These are phyloP conservation scores for Bubo scandiacus DNA, from an alignment of 2,113 vertebrate species.

Conservation along the genomic window DNA sequence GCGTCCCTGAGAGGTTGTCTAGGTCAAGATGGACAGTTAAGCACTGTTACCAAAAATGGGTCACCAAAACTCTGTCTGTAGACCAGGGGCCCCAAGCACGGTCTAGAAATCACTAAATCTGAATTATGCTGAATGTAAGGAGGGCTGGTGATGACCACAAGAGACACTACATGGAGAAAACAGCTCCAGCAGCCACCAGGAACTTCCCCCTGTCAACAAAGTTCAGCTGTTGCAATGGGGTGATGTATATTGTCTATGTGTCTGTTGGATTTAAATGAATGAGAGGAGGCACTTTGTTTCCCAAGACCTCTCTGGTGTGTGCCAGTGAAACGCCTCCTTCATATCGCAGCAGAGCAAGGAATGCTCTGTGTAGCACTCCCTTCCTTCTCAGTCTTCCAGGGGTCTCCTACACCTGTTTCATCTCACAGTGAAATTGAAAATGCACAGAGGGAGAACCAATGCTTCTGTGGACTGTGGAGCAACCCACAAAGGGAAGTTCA, in stretches of 20 bases:
- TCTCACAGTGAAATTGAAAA: not conserved
- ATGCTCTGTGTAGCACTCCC: not conserved
- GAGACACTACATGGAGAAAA: not conserved
- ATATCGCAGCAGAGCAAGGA: not conserved
- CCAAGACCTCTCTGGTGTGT: not conserved
- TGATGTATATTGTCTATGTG: not conserved
- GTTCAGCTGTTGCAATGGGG: not conserved
- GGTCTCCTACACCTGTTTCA: not conserved
- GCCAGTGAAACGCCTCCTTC: not conserved
- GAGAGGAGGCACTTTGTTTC: not conserved
- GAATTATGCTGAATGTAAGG: not conserved
- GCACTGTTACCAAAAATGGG: not conserved
- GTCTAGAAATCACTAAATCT: not conserved
- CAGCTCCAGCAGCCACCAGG: rapidly evolving
- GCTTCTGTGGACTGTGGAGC: not conserved
- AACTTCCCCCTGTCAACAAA: not conserved
- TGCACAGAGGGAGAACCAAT: conserved; percentile 4
- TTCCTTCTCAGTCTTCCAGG: not conserved
- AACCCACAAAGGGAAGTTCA: conserved; percentile 15
- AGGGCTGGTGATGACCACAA: not conserved
- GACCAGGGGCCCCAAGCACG: not conserved
- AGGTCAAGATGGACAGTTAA: not conserved
- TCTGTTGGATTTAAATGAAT: not conserved
- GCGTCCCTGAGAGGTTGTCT: not conserved
- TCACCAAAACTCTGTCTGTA: not conserved